Percentiles rank a stretch among this genome's conserved stretches.
phyloP scores from a whole-genome alignment of 2,888 invertebrate species.

The Trichogramma dendrolimi region DNA sequence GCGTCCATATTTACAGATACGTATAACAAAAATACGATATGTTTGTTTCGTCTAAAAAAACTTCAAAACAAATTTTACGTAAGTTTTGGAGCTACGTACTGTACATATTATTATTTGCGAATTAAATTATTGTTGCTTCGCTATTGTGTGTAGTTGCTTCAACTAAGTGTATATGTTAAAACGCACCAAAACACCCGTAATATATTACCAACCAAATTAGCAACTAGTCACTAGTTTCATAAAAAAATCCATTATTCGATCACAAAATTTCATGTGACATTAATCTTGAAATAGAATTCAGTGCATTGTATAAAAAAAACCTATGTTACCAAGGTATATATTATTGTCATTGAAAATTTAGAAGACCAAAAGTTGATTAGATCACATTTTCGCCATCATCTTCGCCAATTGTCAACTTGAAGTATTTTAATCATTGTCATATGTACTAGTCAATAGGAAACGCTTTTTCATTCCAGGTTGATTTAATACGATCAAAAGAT shows the following conservation, averaged over 20 bases:
- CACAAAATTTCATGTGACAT: too few relatives aligned
- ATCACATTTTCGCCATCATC: too few relatives aligned
- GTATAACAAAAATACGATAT: constrained; percentile 25
- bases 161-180: constrained; percentile 22
- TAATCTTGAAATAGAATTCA: too few relatives aligned
- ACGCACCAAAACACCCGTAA: constrained; percentile 19
- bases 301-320: too few relatives aligned
- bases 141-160: constrained; percentile 28
- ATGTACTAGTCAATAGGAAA: too few relatives aligned
- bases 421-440: too few relatives aligned
- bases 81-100: constrained; percentile 23
- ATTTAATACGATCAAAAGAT: constrained; percentile 49
- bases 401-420: too few relatives aligned
- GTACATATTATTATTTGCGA: constrained; percentile 24
- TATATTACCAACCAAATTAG: constrained; percentile 16
- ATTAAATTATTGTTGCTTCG: constrained; percentile 24
- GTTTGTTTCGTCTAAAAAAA: constrained; percentile 27
- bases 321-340: too few relatives aligned
- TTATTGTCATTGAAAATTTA: too few relatives aligned
- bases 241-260: not conserved
- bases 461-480: constrained; percentile 42
- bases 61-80: constrained; percentile 24
- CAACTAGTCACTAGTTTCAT: constrained; percentile 17
- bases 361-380: too few relatives aligned
- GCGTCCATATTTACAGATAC: constrained; percentile 26